A percentile compares a stretch with the other conserved stretches of the same genome.
These are phyloP conservation scores for Clepsis dumicolana DNA, from an alignment of 2,888 invertebrate species.

Conservation along the genomic window DNA sequence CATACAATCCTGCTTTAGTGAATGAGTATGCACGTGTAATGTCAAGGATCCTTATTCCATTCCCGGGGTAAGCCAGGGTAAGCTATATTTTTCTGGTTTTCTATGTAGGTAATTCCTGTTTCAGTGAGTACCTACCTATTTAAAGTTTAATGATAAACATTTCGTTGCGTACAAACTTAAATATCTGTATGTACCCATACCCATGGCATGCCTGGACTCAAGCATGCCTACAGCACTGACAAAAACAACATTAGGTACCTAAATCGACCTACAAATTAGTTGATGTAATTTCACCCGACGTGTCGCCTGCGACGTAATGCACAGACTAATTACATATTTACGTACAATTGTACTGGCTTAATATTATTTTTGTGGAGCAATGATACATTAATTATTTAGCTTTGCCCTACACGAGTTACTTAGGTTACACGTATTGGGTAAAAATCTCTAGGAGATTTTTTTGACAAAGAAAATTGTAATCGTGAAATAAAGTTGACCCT, in stretches of 20 bases:
- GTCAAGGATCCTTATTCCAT: too few species aligned
- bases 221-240: conserved; percentile 21
- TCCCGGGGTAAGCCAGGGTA: too few species aligned
- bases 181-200: not conserved
- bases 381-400: conserved; percentile 3
- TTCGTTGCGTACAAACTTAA: not conserved
- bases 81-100: too few species aligned
- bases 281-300: conserved; percentile 39
- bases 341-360: conserved; percentile 18
- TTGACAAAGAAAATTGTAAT: not conserved
- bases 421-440: conserved; percentile 16
- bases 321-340: conserved; percentile 41
- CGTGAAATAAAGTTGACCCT: too few species aligned
- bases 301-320: conserved; percentile 35
- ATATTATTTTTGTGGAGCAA: conserved; percentile 25
- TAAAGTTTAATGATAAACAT: too few species aligned
- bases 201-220: not conserved
- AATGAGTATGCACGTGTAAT: too few species aligned
- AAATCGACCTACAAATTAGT: conserved; percentile 42
- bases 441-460: not conserved
- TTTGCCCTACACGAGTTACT: not conserved
- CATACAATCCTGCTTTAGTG: too few species aligned
- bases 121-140: too few species aligned
- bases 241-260: conserved; percentile 46
- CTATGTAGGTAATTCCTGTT: too few species aligned